Evolutionary conservation across 2,888 invertebrate genomes (phyloP), one percentile per base, ranked within the genome.

Genomic region (Eubasilissa splendida): DNA sequence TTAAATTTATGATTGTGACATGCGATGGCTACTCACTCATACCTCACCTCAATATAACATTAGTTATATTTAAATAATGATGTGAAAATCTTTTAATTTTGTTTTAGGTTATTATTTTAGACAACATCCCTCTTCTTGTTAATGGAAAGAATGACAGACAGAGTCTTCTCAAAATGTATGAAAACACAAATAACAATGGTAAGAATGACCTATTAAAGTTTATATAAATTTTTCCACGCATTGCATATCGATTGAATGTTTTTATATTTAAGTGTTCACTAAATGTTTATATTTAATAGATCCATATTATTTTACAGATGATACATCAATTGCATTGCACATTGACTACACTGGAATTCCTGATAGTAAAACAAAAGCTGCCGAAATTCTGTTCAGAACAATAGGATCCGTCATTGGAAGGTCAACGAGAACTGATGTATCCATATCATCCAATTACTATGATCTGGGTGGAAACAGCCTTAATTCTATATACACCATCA

Each of bases 91-190:
- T 42, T 42, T 42, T 42, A 4, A 33, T 76, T 50, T 73, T 79
- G 76, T 84, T 87, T 11, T 87, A 93, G 91, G 92, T 95, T 0
- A 92, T 95, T 31, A 88, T 94, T 0, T 88, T 96, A 11, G 94
- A 96, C 31, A 91, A 87, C n/a, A 91, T 97, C 77, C 97, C 97
- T 0, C 88, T 96, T 50, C 89, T 96, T 53, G 95, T 96, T 0
- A 97, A 97, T 86, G 97, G 97, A 0, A 97, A 97, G 89, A 94
- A 94, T 8, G 97, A 97, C 87, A 90, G 97, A 56, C 96, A 97
- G 86, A 89, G 93, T 0, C 87, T 97, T 54, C 87, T 97, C 76
- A 94, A 93, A 85, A 92, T 92, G 86, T 96, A 95, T 85, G 94
- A 95, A 86, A 93, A 92, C 78, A 92, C 93, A 0, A 94, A 93